Evolutionary conservation across 1,140 invertebrate genomes (phyloP).

Genomic region (Platyura marginata): DNA sequence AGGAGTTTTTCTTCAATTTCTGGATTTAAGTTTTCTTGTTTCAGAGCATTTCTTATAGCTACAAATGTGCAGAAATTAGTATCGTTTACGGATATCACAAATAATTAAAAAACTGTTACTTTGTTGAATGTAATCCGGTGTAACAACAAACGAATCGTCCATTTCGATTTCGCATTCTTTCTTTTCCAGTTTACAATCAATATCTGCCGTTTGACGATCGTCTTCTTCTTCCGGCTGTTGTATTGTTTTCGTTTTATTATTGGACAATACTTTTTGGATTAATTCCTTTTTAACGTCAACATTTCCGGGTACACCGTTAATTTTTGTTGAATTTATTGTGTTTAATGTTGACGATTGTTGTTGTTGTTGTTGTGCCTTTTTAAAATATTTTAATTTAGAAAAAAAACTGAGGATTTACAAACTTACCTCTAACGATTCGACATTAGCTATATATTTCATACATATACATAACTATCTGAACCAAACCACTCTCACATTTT

Average conservation of each 20-base stretch:
- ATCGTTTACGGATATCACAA: background rate
- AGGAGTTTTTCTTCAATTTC: slow-evolving; percentile 85
- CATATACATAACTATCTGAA: no score
- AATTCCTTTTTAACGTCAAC: slow-evolving; percentile 2
- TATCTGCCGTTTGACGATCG: slow-evolving; percentile 21
- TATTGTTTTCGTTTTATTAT: slow-evolving; percentile 6
- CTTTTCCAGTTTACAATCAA: slow-evolving; percentile 7
- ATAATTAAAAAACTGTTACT: slow-evolving; percentile 33
- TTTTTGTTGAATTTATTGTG: background rate
- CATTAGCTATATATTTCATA: no score
- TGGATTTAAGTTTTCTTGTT: slow-evolving; percentile 74
- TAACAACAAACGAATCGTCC: slow-evolving; percentile 48
- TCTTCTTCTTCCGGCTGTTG: slow-evolving; percentile 8
- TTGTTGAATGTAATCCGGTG: slow-evolving; percentile 76
- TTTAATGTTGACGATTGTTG: background rate
- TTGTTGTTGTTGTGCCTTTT: background rate
- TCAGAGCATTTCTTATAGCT: slow-evolving; percentile 68
- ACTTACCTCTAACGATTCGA: no score
- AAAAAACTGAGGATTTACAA: no score
- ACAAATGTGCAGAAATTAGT: no score
- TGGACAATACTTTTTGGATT: slow-evolving; percentile 4
- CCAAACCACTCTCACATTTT: background rate
- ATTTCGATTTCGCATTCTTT: no score
- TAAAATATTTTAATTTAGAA: no score
- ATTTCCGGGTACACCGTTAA: background rate